Conservation (phyloP, 1,140 invertebrate species). For the Hycleus cichorii region DNA sequence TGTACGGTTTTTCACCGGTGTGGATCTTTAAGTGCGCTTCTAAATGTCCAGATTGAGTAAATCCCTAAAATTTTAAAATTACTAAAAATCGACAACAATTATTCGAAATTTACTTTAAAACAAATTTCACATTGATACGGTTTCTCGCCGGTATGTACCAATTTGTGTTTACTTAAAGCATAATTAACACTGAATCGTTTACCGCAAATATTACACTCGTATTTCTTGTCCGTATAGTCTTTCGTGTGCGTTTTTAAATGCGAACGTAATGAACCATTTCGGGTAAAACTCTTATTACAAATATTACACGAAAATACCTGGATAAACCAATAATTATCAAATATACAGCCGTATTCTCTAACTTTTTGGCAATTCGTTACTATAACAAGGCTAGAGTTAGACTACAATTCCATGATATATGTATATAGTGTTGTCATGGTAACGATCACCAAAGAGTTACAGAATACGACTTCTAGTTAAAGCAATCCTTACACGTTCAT, state of each 20-base stretch:
- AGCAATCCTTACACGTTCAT: background rate
- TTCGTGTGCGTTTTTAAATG: conserved; percentile 10
- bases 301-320: conserved; percentile 9
- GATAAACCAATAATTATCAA: background rate
- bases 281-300: conserved; percentile 8
- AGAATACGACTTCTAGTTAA: too few relatives aligned
- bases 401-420: too few relatives aligned
- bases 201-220: conserved; percentile 8
- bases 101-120: conserved; percentile 1
- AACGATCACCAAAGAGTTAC: too few relatives aligned
- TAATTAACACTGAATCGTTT: conserved; percentile 13
- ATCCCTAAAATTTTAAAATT: conserved; percentile 1
- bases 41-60: conserved; percentile 41
- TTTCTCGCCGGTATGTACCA: conserved; percentile 29
- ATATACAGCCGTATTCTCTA: too few relatives aligned
- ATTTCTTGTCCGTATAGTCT: conserved; percentile 9
- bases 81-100: background rate
- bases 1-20: conserved; percentile 39
- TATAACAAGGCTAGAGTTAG: background rate
- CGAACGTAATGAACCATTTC: conserved; percentile 9
- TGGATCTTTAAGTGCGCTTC: conserved; percentile 57
- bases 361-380: too few relatives aligned
- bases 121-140: conserved; percentile 26
- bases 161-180: conserved; percentile 26
- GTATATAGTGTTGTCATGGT: too few relatives aligned